Evolutionary conservation across 2,797 vertebrate species (phyloP).

Genomic region (Coreius guichenoti): DNA sequence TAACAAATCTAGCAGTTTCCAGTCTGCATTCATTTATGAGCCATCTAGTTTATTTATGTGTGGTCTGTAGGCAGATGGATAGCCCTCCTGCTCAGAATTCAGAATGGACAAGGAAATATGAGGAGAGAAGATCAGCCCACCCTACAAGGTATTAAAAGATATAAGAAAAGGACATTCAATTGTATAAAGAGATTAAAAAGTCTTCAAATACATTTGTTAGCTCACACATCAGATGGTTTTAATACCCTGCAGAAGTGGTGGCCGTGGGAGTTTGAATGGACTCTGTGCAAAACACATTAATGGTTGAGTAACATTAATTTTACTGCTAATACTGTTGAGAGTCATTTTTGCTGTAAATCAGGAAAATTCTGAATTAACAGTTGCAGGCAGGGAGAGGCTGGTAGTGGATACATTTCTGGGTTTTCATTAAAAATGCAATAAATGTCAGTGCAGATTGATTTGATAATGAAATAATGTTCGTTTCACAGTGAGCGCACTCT

Average conservation of each 20-base stretch:
- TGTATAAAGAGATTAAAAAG: slow-evolving; percentile 19
- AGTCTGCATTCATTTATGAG: slow-evolving; percentile 58
- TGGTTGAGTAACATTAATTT: slow-evolving; percentile 35
- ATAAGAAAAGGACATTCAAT: neutral
- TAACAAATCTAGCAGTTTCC: slow-evolving; percentile 66
- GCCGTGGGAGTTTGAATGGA: slow-evolving; percentile 15
- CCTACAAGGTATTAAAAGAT: slow-evolving; percentile 2
- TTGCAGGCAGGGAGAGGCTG: slow-evolving; percentile 52
- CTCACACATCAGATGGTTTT: slow-evolving; percentile 16
- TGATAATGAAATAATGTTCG: slow-evolving; percentile 71
- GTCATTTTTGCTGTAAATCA: slow-evolving; percentile 51
- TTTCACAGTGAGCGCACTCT: slow-evolving; percentile 58
- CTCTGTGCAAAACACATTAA: slow-evolving; percentile 32
- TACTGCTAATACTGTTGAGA: slow-evolving; percentile 36
- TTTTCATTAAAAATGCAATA: slow-evolving; percentile 73
- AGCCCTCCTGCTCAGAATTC: slow-evolving; percentile 25
- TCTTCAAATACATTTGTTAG: slow-evolving; percentile 4
- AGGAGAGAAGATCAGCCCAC: neutral
- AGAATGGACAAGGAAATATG: slow-evolving; percentile 20
- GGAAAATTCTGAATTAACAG: slow-evolving; percentile 56
- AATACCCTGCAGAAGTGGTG: slow-evolving; percentile 2
- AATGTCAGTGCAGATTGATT: slow-evolving; percentile 72
- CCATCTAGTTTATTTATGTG: slow-evolving; percentile 49
- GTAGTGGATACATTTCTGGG: slow-evolving; percentile 55
- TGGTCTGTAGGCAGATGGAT: slow-evolving; percentile 45